Conservation (phyloP, 2,888 invertebrate species). For the Agrilus cyanescens region DNA sequence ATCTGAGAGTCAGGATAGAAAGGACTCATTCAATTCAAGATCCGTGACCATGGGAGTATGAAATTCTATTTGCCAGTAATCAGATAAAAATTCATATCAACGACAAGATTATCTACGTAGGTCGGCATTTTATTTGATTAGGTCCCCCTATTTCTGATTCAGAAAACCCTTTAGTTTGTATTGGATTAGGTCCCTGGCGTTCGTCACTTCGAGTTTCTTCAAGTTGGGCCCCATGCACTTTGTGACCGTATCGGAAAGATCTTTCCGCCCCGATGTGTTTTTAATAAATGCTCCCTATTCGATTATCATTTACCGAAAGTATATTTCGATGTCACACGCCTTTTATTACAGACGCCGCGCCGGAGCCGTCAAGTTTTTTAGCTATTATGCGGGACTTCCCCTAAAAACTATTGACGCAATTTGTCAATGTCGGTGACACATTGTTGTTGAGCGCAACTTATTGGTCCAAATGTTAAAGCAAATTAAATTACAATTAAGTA, state of each 20-base stretch:
- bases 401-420: constrained; percentile 6
- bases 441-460: no score
- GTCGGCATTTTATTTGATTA: constrained; percentile 11
- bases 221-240: constrained; percentile 7
- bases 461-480: no score
- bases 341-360: constrained; percentile 27
- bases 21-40: no score
- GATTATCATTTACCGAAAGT: constrained; percentile 31
- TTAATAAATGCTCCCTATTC: constrained; percentile 26
- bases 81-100: no score
- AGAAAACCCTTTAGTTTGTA: constrained; percentile 18
- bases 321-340: constrained; percentile 33
- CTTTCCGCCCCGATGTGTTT: constrained; percentile 25
- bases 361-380: constrained; percentile 17
- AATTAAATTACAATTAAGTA: no score
- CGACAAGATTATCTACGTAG: constrained; percentile 8
- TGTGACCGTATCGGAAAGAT: constrained; percentile 19
- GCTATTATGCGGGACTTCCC: constrained; percentile 14
- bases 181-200: constrained; percentile 13
- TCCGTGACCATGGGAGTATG: no score
- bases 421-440: no score
- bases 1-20: no score
- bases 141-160: constrained; percentile 5
- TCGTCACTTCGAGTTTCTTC: constrained; percentile 16
- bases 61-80: no score